A percentile compares a stretch with the other conserved stretches of the same genome.
phyloP scores from a whole-genome alignment of 2,797 vertebrate genomes.

The Onychomys torridus region DNA sequence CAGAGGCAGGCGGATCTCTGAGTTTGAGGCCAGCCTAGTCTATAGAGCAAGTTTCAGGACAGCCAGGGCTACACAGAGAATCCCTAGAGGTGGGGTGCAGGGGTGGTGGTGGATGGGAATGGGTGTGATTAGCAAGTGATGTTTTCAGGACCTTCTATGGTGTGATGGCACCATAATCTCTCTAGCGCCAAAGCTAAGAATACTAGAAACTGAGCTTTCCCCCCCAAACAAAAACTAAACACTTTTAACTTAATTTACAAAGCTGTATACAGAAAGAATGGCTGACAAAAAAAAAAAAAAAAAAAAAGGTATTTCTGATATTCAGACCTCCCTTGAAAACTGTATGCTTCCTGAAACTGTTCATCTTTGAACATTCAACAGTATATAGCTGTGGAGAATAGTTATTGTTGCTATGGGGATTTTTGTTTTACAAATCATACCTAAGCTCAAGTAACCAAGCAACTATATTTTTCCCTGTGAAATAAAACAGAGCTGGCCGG shows the following conservation, averaged over 20 bases:
- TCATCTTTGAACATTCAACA: conserved; percentile 48
- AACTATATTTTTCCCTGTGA: conserved; percentile 40
- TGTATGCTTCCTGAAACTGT: conserved; percentile 15
- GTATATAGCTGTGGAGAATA: background rate
- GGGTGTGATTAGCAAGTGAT: background rate
- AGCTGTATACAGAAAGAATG: background rate
- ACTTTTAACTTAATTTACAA: conserved; percentile 6
- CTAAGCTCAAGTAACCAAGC: conserved; percentile 61
- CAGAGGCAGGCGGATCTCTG: background rate
- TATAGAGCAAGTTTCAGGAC: background rate
- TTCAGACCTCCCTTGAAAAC: conserved; percentile 29
- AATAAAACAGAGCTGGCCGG: conserved; percentile 61
- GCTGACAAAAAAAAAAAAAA: background rate
- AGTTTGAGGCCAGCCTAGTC: background rate
- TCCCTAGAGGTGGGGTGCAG: too few species aligned
- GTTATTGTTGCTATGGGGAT: conserved; percentile 46
- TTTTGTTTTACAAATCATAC: conserved; percentile 67
- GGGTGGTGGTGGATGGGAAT: background rate
- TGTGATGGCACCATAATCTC: conserved; percentile 8
- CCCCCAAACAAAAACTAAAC: conserved; percentile 11
- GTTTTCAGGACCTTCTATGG: background rate
- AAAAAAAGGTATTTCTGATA: conserved; percentile 1
- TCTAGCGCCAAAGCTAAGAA: conserved; percentile 38
- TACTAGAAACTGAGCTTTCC: conserved; percentile 44
- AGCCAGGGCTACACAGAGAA: background rate